Conservation (phyloP, 2,113 vertebrate species). For the Mobula birostris region DNA sequence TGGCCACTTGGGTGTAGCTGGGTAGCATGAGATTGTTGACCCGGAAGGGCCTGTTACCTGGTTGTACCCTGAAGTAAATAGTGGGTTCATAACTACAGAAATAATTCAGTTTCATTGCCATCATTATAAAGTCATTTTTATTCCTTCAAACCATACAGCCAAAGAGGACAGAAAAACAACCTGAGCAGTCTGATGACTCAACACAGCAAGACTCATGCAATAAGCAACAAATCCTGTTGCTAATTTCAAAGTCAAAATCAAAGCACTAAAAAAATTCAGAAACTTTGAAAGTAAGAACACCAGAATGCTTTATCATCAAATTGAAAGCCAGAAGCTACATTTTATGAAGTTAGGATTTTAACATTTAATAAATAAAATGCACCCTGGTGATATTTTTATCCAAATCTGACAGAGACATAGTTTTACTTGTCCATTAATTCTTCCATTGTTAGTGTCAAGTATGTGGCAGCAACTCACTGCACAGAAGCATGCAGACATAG, state of each 20-base stretch:
- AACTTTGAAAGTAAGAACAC: neutral
- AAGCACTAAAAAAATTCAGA: neutral
- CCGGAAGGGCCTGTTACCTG: too few relatives aligned
- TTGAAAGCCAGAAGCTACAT: neutral
- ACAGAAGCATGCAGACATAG: too few relatives aligned
- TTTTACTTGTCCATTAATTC: neutral
- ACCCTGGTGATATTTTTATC: neutral
- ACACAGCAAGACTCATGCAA: too few relatives aligned
- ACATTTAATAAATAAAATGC: neutral
- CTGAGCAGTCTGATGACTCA: neutral
- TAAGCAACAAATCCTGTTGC: neutral
- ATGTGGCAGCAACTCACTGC: too few relatives aligned
- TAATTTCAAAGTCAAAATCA: constrained; percentile 7
- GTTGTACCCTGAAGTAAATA: too few relatives aligned
- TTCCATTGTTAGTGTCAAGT: neutral
- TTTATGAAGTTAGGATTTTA: neutral
- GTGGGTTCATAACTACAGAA: neutral
- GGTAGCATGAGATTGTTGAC: too few relatives aligned
- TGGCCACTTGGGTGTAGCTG: too few relatives aligned
- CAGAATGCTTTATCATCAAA: neutral
- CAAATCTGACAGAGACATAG: neutral
- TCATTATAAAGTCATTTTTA: neutral
- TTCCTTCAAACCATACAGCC: neutral
- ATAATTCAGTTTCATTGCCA: neutral
- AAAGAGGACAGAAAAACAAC: neutral